phyloP scores from a whole-genome alignment of 1,140 invertebrate genomes.

The Latrodectus geometricus region DNA sequence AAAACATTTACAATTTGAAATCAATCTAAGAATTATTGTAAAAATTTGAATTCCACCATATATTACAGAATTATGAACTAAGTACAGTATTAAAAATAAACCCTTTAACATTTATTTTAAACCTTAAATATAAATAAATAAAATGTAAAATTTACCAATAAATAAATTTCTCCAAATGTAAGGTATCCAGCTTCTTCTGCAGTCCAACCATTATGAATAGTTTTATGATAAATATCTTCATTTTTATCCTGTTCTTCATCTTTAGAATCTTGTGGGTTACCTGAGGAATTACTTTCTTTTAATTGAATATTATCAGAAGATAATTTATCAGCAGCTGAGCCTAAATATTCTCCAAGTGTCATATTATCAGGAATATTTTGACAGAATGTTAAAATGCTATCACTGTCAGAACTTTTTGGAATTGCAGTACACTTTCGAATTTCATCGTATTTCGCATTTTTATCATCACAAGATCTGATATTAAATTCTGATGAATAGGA shows the following conservation, averaged over 20 bases:
- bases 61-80: too few relatives aligned
- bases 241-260: background rate
- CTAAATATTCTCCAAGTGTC: conserved; percentile 32
- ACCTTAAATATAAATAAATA: too few relatives aligned
- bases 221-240: conserved; percentile 45
- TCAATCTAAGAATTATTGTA: too few relatives aligned
- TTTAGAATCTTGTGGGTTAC: conserved; percentile 4
- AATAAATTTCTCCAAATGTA: conserved; percentile 89
- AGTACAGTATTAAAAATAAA: too few relatives aligned
- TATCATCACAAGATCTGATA: conserved; percentile 7
- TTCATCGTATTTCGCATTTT: background rate
- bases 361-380: conserved; percentile 4
- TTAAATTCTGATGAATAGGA: background rate
- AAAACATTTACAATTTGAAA: too few relatives aligned
- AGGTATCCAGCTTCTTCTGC: conserved; percentile 79
- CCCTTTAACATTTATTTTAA: too few relatives aligned
- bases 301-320: background rate
- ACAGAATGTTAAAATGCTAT: too few relatives aligned
- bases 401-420: background rate
- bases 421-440: background rate
- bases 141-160: conserved; percentile 76
- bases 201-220: conserved; percentile 83
- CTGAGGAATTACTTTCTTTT: too few relatives aligned
- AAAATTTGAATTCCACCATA: too few relatives aligned
- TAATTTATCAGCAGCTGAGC: background rate